Conservation (phyloP, 2,113 vertebrate species). For the Junco hyemalis region DNA sequence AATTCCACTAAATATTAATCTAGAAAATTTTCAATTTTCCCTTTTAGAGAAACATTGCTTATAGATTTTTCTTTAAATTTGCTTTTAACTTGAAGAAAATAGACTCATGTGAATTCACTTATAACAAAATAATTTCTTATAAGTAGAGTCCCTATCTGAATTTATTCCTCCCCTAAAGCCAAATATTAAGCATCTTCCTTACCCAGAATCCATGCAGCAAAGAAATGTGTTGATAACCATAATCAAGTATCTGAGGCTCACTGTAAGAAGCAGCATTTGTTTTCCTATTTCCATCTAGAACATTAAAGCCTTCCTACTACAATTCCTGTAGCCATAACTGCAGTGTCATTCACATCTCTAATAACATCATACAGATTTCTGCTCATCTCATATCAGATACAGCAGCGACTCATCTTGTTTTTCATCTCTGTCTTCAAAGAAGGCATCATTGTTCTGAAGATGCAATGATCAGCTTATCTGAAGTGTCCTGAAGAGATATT, state of each 20-base stretch:
- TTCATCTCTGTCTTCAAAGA: constrained; percentile 61
- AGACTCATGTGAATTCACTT: background rate
- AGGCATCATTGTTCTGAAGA: constrained; percentile 37
- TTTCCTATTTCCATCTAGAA: background rate
- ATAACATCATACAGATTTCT: constrained; percentile 27
- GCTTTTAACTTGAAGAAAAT: background rate
- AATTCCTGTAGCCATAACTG: background rate
- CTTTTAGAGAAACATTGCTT: background rate
- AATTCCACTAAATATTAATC: background rate
- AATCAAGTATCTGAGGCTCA: background rate
- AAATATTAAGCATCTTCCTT: background rate
- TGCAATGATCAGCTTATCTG: constrained; percentile 17
- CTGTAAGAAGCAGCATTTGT: background rate
- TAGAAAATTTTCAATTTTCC: background rate
- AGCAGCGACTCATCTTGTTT: constrained; percentile 5
- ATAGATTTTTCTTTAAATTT: background rate
- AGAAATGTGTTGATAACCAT: background rate
- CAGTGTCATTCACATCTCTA: background rate
- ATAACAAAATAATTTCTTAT: background rate
- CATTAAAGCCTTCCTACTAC: background rate
- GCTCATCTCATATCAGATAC: background rate
- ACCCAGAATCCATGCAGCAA: background rate
- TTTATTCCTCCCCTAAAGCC: background rate
- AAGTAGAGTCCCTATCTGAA: background rate
- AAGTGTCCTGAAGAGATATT: constrained; percentile 21